A percentile compares a stretch with the other conserved stretches of the same genome.
These are phyloP conservation scores for Percopsis omiscomaycus DNA, from an alignment of 2,797 vertebrate species.

Conservation along the genomic window DNA sequence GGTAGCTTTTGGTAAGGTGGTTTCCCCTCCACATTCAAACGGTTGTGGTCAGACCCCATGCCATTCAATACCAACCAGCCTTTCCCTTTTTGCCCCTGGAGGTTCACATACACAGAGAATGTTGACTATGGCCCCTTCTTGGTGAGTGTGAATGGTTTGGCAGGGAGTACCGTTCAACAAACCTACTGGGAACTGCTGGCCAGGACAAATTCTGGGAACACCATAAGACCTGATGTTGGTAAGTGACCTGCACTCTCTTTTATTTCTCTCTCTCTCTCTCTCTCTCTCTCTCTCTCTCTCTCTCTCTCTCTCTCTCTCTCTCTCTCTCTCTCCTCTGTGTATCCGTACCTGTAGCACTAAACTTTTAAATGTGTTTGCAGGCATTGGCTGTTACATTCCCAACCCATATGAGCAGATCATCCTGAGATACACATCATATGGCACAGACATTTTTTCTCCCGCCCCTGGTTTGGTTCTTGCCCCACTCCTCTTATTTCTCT, in stretches of 20 bases:
- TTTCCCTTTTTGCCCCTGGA: constrained; percentile 19
- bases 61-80: not conserved
- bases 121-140: constrained; percentile 58
- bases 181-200: constrained; percentile 69
- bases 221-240: constrained; percentile 55
- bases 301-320: no score
- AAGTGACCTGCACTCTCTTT: constrained; percentile 20
- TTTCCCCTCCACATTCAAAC: no score
- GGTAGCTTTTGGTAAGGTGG: no score
- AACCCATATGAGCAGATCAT: constrained; percentile 46
- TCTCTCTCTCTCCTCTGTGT: not conserved
- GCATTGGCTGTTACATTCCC: constrained; percentile 70
- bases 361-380: constrained; percentile 35
- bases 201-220: constrained; percentile 5
- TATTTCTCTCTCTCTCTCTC: not conserved
- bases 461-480: no score
- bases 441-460: no score
- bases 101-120: constrained; percentile 51
- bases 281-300: not conserved
- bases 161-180: constrained; percentile 20
- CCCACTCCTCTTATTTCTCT: no score
- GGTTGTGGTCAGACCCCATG: not conserved
- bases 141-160: constrained; percentile 64
- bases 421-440: constrained; percentile 51
- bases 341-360: not conserved